Evolutionary conservation across 2,113 vertebrate species (phyloP).

Genomic region (Sapajus apella): DNA sequence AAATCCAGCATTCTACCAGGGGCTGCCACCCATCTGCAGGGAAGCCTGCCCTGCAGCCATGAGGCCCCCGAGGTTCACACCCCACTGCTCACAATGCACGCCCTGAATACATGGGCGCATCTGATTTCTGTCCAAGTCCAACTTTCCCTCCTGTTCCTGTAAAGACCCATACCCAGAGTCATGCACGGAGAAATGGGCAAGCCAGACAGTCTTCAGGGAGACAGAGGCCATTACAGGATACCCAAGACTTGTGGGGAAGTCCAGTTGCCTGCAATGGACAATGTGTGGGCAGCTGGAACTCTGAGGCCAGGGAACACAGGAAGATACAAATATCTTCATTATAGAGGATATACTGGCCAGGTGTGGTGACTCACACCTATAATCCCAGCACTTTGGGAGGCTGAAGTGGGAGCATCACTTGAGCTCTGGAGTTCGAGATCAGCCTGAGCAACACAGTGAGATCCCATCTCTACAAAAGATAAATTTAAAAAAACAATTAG

Average conservation of each 20-base stretch:
- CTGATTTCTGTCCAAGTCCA: slow-evolving; percentile 59
- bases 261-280: slow-evolving; percentile 76
- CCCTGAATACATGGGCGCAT: background rate
- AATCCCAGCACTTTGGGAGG: too few relatives aligned
- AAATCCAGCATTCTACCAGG: background rate
- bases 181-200: slow-evolving; percentile 54
- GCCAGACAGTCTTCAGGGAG: slow-evolving; percentile 68
- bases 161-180: slow-evolving; percentile 46
- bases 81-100: rapidly evolving
- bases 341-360: background rate
- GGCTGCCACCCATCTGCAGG: background rate
- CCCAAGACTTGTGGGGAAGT: slow-evolving; percentile 51
- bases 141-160: background rate
- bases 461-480: too few relatives aligned
- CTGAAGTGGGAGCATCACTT: too few relatives aligned
- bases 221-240: slow-evolving; percentile 52
- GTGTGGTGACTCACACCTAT: too few relatives aligned
- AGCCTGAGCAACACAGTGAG: too few relatives aligned
- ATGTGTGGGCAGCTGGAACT: slow-evolving; percentile 56
- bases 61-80: rapidly evolving
- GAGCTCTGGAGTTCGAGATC: too few relatives aligned
- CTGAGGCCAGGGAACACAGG: slow-evolving; percentile 53
- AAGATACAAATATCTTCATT: slow-evolving; percentile 67
- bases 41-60: background rate
- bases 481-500: too few relatives aligned